Evolutionary conservation across 2,113 vertebrate genomes (phyloP).

Genomic region (Poicephalus meyeri): DNA sequence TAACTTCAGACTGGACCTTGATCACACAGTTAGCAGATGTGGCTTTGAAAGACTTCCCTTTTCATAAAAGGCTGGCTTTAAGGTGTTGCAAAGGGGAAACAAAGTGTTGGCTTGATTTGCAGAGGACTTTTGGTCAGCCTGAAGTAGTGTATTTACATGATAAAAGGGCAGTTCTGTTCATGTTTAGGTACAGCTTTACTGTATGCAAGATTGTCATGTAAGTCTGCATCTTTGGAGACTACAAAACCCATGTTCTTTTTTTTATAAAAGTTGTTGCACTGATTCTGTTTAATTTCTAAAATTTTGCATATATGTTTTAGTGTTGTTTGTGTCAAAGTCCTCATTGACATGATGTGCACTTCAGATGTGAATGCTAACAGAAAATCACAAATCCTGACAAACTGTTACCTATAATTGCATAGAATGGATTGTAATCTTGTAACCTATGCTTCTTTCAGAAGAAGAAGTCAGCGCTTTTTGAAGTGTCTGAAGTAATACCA

Average conservation of each 20-base stretch:
- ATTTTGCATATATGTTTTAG: not conserved
- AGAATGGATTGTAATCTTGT: not conserved
- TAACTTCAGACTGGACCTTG: not conserved
- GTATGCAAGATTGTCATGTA: not conserved
- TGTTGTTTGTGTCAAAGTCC: not conserved
- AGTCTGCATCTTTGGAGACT: not conserved
- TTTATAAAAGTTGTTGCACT: not conserved
- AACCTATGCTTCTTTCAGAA: constrained; percentile 74
- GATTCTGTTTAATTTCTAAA: not conserved
- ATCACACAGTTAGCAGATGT: not conserved
- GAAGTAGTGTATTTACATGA: not conserved
- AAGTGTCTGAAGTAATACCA: constrained; percentile 98
- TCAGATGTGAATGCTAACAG: not conserved
- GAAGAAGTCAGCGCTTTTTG: constrained; percentile 99
- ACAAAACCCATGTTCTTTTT: not conserved
- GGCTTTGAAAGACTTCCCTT: not conserved
- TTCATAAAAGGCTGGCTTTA: not conserved
- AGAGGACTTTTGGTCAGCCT: not conserved
- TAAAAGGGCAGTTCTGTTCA: not conserved
- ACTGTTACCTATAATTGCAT: not conserved
- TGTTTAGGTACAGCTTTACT: not conserved
- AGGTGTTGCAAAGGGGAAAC: not conserved
- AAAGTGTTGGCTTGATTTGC: not conserved
- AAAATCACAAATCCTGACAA: not conserved
- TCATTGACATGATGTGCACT: fast-evolving